Percentiles rank a stretch among this genome's conserved stretches.
Evolutionary conservation across 2,888 invertebrate genomes (phyloP).

Genomic region (Zaprionus lineosus): DNA sequence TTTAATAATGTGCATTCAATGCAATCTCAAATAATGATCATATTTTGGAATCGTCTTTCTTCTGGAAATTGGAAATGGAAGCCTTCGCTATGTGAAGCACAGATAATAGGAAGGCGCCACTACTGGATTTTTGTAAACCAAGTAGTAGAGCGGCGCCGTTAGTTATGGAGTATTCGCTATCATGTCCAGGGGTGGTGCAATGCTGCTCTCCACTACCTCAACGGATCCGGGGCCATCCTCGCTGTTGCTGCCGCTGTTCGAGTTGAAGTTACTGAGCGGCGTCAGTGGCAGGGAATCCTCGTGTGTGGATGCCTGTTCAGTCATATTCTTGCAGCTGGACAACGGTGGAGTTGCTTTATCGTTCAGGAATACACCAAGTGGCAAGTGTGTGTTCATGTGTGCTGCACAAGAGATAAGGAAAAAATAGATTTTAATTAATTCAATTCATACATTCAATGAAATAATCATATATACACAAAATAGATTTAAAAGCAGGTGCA

Average conservation of each 20-base stretch:
- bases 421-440: neutral
- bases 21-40: slow-evolving; percentile 48
- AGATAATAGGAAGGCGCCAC: slow-evolving; percentile 47
- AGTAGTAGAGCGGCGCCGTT: slow-evolving; percentile 51
- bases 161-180: slow-evolving; percentile 55
- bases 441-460: neutral
- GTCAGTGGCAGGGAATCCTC: slow-evolving; percentile 53
- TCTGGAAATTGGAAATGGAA: slow-evolving; percentile 38
- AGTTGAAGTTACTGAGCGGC: slow-evolving; percentile 47
- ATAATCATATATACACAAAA: too few species aligned
- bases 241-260: slow-evolving; percentile 20
- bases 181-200: slow-evolving; percentile 45
- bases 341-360: slow-evolving; percentile 50
- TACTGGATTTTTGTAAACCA: slow-evolving; percentile 43
- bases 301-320: slow-evolving; percentile 11
- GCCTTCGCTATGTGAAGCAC: slow-evolving; percentile 43
- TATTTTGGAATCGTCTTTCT: slow-evolving; percentile 43
- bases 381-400: slow-evolving; percentile 71
- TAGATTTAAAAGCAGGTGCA: slow-evolving; percentile 33
- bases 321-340: slow-evolving; percentile 34
- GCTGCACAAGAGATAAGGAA: slow-evolving; percentile 43
- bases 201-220: slow-evolving; percentile 46
- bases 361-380: slow-evolving; percentile 66
- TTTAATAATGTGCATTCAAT: slow-evolving; percentile 46
- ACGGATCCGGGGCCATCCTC: slow-evolving; percentile 61